phyloP scores from a whole-genome alignment of 2,888 invertebrate species.

The Polylopha cassiicola region DNA sequence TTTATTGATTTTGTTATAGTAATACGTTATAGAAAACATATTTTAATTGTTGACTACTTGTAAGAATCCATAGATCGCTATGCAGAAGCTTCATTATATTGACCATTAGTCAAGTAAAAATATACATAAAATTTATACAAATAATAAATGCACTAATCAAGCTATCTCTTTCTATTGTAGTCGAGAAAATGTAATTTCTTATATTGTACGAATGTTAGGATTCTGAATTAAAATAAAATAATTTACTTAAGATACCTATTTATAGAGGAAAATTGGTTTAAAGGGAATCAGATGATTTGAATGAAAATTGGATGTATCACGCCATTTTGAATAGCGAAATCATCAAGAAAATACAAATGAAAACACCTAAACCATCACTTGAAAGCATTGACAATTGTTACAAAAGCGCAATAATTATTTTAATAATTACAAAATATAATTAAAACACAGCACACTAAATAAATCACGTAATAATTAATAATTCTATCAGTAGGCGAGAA shows the following conservation, averaged over 20 bases:
- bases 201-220: slow-evolving; percentile 44
- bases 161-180: slow-evolving; percentile 36
- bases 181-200: slow-evolving; percentile 28
- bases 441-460: slow-evolving; percentile 4
- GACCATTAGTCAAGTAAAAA: slow-evolving; percentile 2
- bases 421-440: background rate
- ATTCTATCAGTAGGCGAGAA: slow-evolving; percentile 10
- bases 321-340: too few relatives aligned
- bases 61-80: slow-evolving; percentile 59
- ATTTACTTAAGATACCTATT: slow-evolving; percentile 9
- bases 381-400: too few relatives aligned
- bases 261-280: background rate
- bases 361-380: too few relatives aligned
- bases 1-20: slow-evolving; percentile 14
- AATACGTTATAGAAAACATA: slow-evolving; percentile 19
- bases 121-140: slow-evolving; percentile 5
- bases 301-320: too few relatives aligned
- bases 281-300: too few relatives aligned
- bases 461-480: slow-evolving; percentile 13
- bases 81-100: slow-evolving; percentile 31
- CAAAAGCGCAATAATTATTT: too few relatives aligned
- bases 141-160: slow-evolving; percentile 36
- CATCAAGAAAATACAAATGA: too few relatives aligned
- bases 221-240: slow-evolving; percentile 32
- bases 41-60: slow-evolving; percentile 69